phyloP scores from a whole-genome alignment of 2,113 vertebrate genomes.

The Urocolius indicus region DNA sequence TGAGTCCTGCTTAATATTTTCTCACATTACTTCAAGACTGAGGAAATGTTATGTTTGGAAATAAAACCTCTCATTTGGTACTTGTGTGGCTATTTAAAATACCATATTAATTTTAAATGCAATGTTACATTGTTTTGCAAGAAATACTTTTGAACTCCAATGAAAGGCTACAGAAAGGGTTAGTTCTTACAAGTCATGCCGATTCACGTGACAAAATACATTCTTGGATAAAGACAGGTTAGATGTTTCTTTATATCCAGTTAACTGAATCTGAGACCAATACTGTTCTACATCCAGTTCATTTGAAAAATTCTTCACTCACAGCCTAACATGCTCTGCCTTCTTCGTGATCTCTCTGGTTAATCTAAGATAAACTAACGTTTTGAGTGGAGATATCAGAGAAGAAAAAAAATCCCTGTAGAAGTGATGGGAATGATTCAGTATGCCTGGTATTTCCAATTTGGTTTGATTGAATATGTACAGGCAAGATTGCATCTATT shows the following conservation, averaged over 20 bases:
- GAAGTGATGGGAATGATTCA: neutral
- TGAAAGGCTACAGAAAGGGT: neutral
- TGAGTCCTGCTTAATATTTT: neutral
- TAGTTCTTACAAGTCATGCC: neutral
- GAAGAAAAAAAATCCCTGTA: neutral
- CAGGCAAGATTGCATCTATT: neutral
- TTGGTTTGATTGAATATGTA: neutral
- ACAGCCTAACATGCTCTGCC: neutral
- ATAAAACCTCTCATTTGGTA: neutral
- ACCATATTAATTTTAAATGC: neutral
- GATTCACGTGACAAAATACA: neutral
- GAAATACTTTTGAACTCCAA: neutral
- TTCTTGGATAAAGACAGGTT: neutral
- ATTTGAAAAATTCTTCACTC: neutral
- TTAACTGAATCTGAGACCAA: neutral
- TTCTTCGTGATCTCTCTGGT: neutral
- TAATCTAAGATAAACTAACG: neutral
- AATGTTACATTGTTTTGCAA: neutral
- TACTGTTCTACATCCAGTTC: neutral
- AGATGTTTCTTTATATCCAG: neutral
- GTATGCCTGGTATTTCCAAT: neutral
- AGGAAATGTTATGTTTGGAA: neutral
- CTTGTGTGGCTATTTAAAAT: neutral
- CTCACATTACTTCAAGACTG: neutral
- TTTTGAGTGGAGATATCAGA: neutral